phyloP scores from a whole-genome alignment of 2,797 vertebrate genomes.

The Fistularia commersonii region DNA sequence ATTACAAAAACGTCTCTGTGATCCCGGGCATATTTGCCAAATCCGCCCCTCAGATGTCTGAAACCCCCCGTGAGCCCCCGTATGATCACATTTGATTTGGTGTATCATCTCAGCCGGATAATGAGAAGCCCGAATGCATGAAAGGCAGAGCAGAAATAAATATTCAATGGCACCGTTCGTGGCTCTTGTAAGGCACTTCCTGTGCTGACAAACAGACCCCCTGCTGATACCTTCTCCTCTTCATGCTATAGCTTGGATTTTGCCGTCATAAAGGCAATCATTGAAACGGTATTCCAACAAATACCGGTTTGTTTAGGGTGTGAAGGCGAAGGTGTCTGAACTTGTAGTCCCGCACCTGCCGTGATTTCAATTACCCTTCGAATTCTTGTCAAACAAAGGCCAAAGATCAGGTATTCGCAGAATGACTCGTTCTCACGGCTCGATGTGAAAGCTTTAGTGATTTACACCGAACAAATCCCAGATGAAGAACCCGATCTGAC shows the following conservation, averaged over 20 bases:
- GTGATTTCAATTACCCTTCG: no score
- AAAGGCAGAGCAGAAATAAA: constrained; percentile 20
- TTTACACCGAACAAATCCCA: constrained; percentile 25
- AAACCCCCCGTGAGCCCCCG: constrained; percentile 17
- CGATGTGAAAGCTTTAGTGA: no score
- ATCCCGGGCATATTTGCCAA: constrained; percentile 3
- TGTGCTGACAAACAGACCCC: not conserved
- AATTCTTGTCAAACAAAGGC: no score
- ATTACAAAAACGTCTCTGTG: not conserved
- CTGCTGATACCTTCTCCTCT: not conserved
- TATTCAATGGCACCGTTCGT: constrained; percentile 11
- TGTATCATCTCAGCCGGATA: constrained; percentile 19
- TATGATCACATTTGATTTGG: constrained; percentile 24
- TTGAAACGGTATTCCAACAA: no score
- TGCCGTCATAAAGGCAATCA: not conserved
- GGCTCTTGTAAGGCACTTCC: constrained; percentile 5
- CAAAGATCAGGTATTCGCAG: no score
- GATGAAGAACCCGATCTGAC: constrained; percentile 20
- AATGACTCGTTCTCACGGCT: no score
- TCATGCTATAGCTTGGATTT: not conserved
- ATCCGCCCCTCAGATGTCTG: constrained; percentile 15
- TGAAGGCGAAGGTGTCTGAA: no score
- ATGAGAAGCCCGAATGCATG: constrained; percentile 20
- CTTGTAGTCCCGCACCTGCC: no score
- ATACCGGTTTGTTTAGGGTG: no score